Evolutionary conservation across 1,140 invertebrate genomes (phyloP), one percentile per base, ranked within the genome.

Genomic region (Lepidurus couesii): DNA sequence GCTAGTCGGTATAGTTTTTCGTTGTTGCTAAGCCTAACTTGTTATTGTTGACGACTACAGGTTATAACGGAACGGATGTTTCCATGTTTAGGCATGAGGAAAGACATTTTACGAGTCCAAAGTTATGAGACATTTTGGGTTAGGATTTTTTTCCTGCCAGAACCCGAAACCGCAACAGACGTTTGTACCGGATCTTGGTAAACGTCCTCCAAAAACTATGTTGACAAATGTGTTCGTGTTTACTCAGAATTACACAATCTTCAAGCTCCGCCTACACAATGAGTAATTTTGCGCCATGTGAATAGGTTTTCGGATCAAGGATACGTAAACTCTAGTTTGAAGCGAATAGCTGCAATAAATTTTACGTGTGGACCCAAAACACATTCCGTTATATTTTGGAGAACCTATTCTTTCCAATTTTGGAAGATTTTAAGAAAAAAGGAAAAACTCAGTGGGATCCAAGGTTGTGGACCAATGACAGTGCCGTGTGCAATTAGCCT

Each of bases 281-380:
- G 13, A n/a, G 53, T 65, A n/a, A 65, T 13, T 65, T 65, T 13
- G 53, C 53, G 16, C 7, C 53, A 13, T 65, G 53, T n/a, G 53
- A 65, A 65, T 65, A 65, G 53, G 53, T 65, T 65, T 65, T 65
- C 53, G 53, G 53, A 65, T 65, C 53, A 65, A 65, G 53, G 53
- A 65, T 65, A 65, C 53, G 6, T 65, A 21, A 65, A 16, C 53
- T 65, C 21, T 21, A 65, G 53, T 65, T 65, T 7, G 21, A 21
- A 7, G 21, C 3, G 16, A 65, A 65, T 13, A 21, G 53, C 53
- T 21, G n/a, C 21, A 7, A 21, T 65, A 7, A 34, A 3, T 34
- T 34, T 34, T 34, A 34, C 2, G 34, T 4, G 34, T 3, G 34
- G 34, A 34, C 34, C 21, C 53, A 21, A 21, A 7, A 65, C n/a